A percentile compares a stretch with the other conserved stretches of the same genome.
These are phyloP conservation scores for Carollia perspicillata DNA, from an alignment of 2,113 vertebrate species.

Conservation along the genomic window DNA sequence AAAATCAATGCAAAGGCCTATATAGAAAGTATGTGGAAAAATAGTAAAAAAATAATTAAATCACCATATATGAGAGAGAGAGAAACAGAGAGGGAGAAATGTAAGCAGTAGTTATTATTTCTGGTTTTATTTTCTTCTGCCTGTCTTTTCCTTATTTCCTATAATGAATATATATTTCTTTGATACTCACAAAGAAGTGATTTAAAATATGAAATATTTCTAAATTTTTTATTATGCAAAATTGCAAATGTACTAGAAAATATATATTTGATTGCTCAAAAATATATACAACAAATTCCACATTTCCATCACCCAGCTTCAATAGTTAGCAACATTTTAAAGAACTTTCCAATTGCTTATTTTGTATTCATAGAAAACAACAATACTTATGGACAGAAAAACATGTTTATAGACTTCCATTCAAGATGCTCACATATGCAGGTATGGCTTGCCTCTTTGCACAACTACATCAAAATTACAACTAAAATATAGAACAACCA, in stretches of 20 bases:
- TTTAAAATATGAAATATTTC: constrained; percentile 7
- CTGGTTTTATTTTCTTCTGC: constrained; percentile 24
- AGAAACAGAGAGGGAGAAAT: neutral
- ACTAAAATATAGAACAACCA: no score
- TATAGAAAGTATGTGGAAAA: neutral
- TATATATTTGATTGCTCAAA: neutral
- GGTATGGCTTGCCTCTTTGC: no score
- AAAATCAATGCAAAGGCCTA: constrained; percentile 12
- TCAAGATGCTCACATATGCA: no score
- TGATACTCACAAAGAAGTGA: neutral
- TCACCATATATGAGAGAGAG: neutral
- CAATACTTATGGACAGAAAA: neutral
- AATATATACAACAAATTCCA: neutral
- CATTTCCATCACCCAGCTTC: neutral
- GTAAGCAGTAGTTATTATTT: neutral
- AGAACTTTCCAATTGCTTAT: neutral
- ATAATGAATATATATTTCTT: constrained; percentile 9
- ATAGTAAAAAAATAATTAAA: neutral
- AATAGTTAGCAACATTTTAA: neutral
- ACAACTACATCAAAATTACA: no score
- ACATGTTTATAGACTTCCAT: neutral
- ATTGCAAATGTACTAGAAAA: neutral
- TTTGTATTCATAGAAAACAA: neutral
- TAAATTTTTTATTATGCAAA: neutral
- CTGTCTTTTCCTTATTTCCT: neutral